These are phyloP conservation scores for Erannis defoliaria DNA, from an alignment of 2,888 invertebrate genomes.

Conservation along the genomic window DNA sequence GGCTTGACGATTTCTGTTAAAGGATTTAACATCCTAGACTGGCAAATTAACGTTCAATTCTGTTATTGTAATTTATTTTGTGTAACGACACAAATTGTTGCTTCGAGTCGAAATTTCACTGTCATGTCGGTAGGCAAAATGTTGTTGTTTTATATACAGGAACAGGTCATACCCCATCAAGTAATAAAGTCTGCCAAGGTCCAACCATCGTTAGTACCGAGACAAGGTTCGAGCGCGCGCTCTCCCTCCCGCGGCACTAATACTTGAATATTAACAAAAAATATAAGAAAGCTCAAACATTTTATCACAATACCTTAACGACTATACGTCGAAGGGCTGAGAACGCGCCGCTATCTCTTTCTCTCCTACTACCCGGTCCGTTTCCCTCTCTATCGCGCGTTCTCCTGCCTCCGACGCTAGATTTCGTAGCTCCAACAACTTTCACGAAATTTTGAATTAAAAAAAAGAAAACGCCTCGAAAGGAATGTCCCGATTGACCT, in stretches of 20 bases:
- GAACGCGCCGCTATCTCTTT: constrained; percentile 14
- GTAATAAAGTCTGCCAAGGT: constrained; percentile 61
- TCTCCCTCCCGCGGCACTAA: constrained; percentile 41
- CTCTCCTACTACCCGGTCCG: background rate
- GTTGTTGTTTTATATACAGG: background rate
- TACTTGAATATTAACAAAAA: constrained; percentile 49
- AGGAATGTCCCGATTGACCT: constrained; percentile 51
- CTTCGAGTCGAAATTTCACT: too few relatives aligned
- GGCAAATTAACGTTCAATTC: too few relatives aligned
- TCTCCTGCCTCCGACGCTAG: constrained; percentile 32
- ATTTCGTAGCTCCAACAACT: constrained; percentile 36
- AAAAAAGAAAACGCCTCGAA: constrained; percentile 33
- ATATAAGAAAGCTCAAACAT: constrained; percentile 59
- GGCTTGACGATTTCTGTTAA: too few relatives aligned
- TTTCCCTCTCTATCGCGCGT: constrained; percentile 22
- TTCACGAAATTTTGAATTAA: constrained; percentile 40
- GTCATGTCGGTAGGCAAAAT: background rate
- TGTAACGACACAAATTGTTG: too few relatives aligned
- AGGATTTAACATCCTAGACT: too few relatives aligned
- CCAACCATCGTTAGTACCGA: constrained; percentile 57
- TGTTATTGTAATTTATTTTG: too few relatives aligned
- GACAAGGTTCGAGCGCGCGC: constrained; percentile 38
- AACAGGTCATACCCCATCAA: constrained; percentile 50
- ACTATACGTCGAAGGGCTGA: constrained; percentile 43
- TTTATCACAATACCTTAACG: constrained; percentile 65